These are phyloP conservation scores for Chrysochloris asiatica DNA, from an alignment of 2,113 vertebrate species.

Conservation along the genomic window DNA sequence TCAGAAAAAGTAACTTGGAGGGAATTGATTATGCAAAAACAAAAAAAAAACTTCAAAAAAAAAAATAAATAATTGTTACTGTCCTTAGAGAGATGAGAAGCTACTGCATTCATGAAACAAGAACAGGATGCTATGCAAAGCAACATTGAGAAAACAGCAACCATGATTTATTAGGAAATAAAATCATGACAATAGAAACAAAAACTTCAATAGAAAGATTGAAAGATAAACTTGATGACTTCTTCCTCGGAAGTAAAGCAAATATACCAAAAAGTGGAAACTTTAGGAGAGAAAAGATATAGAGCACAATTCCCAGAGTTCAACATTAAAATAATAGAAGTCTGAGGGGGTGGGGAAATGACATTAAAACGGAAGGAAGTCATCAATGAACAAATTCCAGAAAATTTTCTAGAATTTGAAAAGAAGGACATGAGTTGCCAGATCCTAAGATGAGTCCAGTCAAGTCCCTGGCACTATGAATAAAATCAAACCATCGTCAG, in stretches of 20 bases:
- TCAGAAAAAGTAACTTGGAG: background rate
- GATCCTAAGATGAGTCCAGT: background rate
- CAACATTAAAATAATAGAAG: background rate
- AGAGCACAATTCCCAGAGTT: background rate
- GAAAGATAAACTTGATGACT: background rate
- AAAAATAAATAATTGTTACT: too few species aligned
- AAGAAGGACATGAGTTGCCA: background rate
- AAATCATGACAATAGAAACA: constrained; percentile 19
- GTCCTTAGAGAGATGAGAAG: background rate
- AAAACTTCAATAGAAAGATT: background rate
- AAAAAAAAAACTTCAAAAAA: background rate
- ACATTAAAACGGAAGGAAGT: background rate
- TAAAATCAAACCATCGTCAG: constrained; percentile 21
- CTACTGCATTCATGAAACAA: background rate
- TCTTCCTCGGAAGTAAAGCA: constrained; percentile 27
- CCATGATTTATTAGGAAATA: constrained; percentile 4
- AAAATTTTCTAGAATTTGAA: constrained; percentile 47
- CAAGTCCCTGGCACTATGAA: background rate
- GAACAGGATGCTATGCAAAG: constrained; percentile 4
- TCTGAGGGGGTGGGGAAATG: too few species aligned
- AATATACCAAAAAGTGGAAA: background rate
- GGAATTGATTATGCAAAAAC: background rate
- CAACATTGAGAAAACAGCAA: background rate
- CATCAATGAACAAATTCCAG: background rate
- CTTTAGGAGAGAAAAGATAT: background rate